These are phyloP conservation scores for Phortica okadai DNA, from an alignment of 2,888 invertebrate species.

Conservation along the genomic window DNA sequence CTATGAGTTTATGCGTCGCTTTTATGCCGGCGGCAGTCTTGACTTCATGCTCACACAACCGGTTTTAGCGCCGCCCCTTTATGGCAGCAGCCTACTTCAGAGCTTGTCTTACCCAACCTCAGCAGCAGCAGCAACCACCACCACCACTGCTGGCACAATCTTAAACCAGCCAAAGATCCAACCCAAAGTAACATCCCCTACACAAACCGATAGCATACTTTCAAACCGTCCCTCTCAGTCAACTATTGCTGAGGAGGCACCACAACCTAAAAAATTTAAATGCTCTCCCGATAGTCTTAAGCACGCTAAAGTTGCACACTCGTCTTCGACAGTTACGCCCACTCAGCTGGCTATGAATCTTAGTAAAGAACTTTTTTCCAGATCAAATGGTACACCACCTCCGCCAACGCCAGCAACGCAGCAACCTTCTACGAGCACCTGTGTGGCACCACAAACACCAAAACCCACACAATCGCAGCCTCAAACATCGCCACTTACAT, in stretches of 20 bases:
- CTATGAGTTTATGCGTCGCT: constrained; percentile 73
- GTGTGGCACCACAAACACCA: constrained; percentile 2
- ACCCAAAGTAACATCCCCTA: constrained; percentile 45
- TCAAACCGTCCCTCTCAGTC: constrained; percentile 43
- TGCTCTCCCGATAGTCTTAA: constrained; percentile 13
- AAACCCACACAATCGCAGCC: background rate
- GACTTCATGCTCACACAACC: constrained; percentile 55
- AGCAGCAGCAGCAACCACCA: constrained; percentile 37
- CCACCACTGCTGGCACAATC: constrained; percentile 34
- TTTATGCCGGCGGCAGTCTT: constrained; percentile 63
- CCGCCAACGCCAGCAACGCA: constrained; percentile 36
- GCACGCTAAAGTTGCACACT: constrained; percentile 45
- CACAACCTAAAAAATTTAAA: background rate
- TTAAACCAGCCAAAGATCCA: constrained; percentile 39
- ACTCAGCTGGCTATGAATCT: constrained; percentile 72
- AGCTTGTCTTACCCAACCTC: constrained; percentile 59
- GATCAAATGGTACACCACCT: constrained; percentile 57
- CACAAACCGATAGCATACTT: background rate
- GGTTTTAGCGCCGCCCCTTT: constrained; percentile 61
- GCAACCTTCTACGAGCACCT: background rate
- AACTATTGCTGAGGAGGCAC: constrained; percentile 51
- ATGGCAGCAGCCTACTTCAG: constrained; percentile 59
- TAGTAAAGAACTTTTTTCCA: constrained; percentile 68
- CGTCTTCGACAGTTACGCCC: constrained; percentile 53
- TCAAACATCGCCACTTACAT: constrained; percentile 39